Base-by-base conservation (phyloP, 2,113 vertebrate species). In the Microcebus griseorufus region DNA sequence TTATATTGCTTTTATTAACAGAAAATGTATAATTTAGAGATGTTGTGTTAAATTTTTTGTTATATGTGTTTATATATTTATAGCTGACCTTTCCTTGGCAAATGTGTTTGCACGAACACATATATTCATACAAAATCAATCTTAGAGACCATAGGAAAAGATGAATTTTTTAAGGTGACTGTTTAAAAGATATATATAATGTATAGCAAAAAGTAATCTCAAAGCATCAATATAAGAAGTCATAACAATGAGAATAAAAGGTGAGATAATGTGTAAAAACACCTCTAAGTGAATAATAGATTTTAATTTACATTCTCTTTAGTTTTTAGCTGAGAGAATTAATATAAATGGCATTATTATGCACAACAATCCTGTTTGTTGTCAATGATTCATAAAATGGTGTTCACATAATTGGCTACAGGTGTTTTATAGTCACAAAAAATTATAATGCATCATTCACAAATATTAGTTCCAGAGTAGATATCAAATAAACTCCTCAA, bases 1-100 rank as follows among this genome's bases (percentile, higher is more conserved):
- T 95, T 79, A 0, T 95, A 98, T 98, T 98, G 94, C 98, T 98
- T 98, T 95, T 39, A 95, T 90, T 97, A 97, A 97, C 94, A 94
- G 67, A 97, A 94, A n/a, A 96, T 93, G 48, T 37, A 60, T 92
- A 93, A 98, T 90, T 97, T 95, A 97, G 80, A 80, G 72, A 97
- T 90, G 32, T 94, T 75, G 53, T 0, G 8, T 96, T 98, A 62
- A 81, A 39, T 80, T 37, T 69, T 83, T 73, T 70, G 13, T 65
- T 90, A 39, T 34, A 3, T 58, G 4, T 23, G 22, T 69, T 39
- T 2, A 3, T 55, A 67, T 79, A 16, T 93, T 65, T 69, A 45
- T 4, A 75, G 6, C 14, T 72, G 14, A 65, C 12, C 18, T 81
- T 48, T 75, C 16, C 64, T 79, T 90, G 20, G 72, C 7, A 60